Base-by-base conservation (phyloP, 2,113 vertebrate species). In the Oryzias curvinotus region DNA sequence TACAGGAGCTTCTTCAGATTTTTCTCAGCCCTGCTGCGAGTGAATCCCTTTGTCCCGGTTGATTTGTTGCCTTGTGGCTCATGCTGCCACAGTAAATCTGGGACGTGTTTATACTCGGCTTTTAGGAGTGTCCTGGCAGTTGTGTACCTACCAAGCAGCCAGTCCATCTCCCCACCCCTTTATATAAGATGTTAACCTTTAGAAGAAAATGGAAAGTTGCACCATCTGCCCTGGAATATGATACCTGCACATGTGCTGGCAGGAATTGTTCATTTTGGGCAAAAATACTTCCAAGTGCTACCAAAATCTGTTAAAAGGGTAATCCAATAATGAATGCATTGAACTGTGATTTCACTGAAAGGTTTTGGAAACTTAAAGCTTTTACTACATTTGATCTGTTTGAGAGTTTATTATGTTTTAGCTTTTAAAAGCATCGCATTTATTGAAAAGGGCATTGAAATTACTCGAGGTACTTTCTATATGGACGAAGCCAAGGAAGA, bases 31-130 rank as follows among this genome's bases (percentile, higher is more conserved):
- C 1, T 19, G 23, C 65, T 75, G 58, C 45, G 26, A 56, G 50
- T 49, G 45, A 73, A 59, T 68, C 64, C 64, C 74, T 77, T 70
- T 82, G 81, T 81, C 77, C 87, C 73, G 21, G 4, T 62, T 82
- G 66, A 73, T 75, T 80, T 55, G 64, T 51, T 56, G 73, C 76
- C 82, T 75, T 83, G 82, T 88, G 73, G 79, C 84, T 87, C 66
- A 63, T 18, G 55, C 71, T 75, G 71, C 81, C 59, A 62, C 65
- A 80, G 84, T 78, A 77, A 83, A 84, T 87, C 82, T 78, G 77
- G 84, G 77, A 30, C 75, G 66, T 88, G 82, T 87, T 88, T 86
- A 86, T 73, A 63, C 75, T 78, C 52, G 7, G 51, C 67, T 73
- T 71, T 83, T 71, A 68, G 60, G 54, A 83, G 78, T 41, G 65